A percentile compares a stretch with the other conserved stretches of the same genome.
These are phyloP conservation scores for Meta bourneti DNA, from an alignment of 2,888 invertebrate genomes.

Conservation along the genomic window DNA sequence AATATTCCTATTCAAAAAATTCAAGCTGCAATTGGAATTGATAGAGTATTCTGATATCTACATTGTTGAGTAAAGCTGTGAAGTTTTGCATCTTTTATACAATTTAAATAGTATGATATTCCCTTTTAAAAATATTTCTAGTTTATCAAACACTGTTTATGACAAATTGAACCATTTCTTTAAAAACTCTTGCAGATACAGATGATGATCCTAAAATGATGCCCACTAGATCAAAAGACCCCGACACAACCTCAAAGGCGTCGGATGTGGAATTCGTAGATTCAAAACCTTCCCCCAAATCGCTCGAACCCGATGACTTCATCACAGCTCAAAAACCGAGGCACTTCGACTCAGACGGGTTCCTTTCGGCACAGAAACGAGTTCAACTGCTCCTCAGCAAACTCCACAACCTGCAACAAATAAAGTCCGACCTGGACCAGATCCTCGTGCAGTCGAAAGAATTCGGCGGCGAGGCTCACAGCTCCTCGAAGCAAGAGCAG, in stretches of 20 bases:
- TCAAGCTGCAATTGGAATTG: too few relatives aligned
- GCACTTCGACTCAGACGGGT: slow-evolving; percentile 10
- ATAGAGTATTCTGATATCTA: too few relatives aligned
- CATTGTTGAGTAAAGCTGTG: too few relatives aligned
- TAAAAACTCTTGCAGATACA: not conserved
- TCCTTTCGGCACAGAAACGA: slow-evolving; percentile 51
- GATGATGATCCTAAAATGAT: not conserved
- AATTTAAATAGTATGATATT: too few relatives aligned
- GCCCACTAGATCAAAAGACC: not conserved
- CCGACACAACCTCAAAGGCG: not conserved
- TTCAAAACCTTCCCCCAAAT: slow-evolving; percentile 26
- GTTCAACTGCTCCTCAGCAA: slow-evolving; percentile 66
- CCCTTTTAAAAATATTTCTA: too few relatives aligned
- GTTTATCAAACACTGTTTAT: too few relatives aligned
- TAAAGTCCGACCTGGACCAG: slow-evolving; percentile 68
- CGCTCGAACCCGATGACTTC: slow-evolving; percentile 37
- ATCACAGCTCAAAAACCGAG: slow-evolving; percentile 44
- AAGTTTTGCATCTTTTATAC: too few relatives aligned
- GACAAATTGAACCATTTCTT: too few relatives aligned
- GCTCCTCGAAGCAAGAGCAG: not conserved
- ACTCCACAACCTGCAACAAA: slow-evolving; percentile 67
- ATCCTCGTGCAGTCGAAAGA: slow-evolving; percentile 25
- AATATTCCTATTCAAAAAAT: too few relatives aligned
- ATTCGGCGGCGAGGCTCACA: slow-evolving; percentile 1
- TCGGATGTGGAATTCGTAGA: slow-evolving; percentile 38